Percentiles rank a stretch among this genome's conserved stretches.
Conservation (phyloP, 2,113 vertebrate genomes). For the Forbesichthys agassizii region DNA sequence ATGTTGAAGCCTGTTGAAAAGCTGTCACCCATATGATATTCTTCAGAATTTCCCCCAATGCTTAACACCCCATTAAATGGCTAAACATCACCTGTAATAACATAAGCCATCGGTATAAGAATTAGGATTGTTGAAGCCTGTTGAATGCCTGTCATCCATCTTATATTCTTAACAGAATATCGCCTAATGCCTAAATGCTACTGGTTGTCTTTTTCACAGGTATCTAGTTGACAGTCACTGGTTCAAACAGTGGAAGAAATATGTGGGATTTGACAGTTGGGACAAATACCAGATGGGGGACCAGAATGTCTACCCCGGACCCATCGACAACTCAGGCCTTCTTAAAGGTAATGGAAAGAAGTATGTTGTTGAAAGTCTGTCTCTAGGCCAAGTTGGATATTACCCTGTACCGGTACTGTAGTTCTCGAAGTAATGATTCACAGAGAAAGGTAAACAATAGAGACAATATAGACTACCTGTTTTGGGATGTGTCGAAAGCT, state of each 20-base stretch:
- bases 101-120: background rate
- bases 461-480: slow-evolving; percentile 14
- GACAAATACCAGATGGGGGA: slow-evolving; percentile 99
- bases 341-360: slow-evolving; percentile 86
- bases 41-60: background rate
- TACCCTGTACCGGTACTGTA: background rate
- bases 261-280: slow-evolving; percentile 99
- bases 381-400: background rate
- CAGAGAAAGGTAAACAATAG: slow-evolving; percentile 34
- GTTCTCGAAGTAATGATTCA: slow-evolving; percentile 45
- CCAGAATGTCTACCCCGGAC: slow-evolving; percentile 97
- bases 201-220: slow-evolving; percentile 72
- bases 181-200: background rate
- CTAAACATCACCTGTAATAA: background rate
- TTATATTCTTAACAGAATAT: background rate
- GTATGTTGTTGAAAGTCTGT: background rate
- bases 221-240: slow-evolving; percentile 97
- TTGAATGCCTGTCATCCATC: background rate
- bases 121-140: too few species aligned
- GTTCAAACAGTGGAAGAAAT: slow-evolving; percentile 99
- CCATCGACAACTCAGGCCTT: slow-evolving; percentile 96
- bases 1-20: background rate
- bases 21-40: background rate
- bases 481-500: slow-evolving; percentile 47
- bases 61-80: background rate